A percentile compares a stretch with the other conserved stretches of the same genome.
Evolutionary conservation across 2,888 invertebrate species (phyloP).

Genomic region (Protonemura montana): DNA sequence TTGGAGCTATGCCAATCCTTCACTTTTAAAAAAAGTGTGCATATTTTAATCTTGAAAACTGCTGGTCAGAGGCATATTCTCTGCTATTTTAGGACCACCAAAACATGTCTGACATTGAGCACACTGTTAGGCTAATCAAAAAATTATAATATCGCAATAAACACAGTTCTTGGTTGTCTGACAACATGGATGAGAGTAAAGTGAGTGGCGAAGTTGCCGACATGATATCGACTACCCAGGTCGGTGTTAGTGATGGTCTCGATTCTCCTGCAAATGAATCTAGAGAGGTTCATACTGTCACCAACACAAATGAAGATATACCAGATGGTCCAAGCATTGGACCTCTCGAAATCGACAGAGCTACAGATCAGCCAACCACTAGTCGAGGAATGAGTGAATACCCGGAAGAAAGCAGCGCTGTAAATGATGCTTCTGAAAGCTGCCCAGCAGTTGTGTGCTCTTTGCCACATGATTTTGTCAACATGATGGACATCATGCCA

Average conservation of each 20-base stretch:
- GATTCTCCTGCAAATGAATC: constrained; percentile 2
- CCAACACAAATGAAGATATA: background rate
- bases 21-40: background rate
- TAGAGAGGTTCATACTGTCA: background rate
- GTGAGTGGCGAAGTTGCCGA: background rate
- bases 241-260: background rate
- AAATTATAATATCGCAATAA: background rate
- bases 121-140: constrained; percentile 37
- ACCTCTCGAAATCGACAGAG: background rate
- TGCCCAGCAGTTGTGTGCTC: background rate
- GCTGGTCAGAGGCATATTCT: background rate
- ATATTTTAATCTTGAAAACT: background rate
- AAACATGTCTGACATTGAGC: constrained; percentile 47
- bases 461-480: background rate
- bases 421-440: background rate
- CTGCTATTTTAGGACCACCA: constrained; percentile 46
- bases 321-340: background rate
- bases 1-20: background rate
- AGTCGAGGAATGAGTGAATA: background rate
- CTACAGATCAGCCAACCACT: background rate
- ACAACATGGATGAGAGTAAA: background rate
- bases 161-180: constrained; percentile 21
- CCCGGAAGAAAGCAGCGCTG: background rate
- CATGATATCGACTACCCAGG: background rate
- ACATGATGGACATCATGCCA: background rate